Conservation (phyloP, 2,888 invertebrate species). For the Sarcophaga subvicina region DNA sequence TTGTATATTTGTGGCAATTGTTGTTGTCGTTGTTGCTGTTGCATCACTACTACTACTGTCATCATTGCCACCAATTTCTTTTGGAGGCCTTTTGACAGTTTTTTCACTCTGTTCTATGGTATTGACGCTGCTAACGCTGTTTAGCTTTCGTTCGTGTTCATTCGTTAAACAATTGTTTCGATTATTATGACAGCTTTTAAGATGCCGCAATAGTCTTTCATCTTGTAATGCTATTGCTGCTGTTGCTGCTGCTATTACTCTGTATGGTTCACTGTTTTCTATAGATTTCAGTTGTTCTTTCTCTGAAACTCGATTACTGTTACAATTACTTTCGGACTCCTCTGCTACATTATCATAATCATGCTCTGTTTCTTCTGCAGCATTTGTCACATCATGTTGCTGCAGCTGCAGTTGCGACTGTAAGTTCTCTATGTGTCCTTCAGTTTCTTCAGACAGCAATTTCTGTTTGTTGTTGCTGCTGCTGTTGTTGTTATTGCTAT, state of each 20-base stretch:
- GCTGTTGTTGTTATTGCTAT: neutral
- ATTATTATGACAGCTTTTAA: conserved; percentile 73
- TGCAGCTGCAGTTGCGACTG: neutral
- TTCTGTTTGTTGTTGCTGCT: neutral
- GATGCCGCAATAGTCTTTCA: conserved; percentile 68
- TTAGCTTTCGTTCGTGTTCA: conserved; percentile 68
- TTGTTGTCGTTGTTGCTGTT: conserved; percentile 40
- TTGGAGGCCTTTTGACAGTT: conserved; percentile 59
- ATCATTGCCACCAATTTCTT: conserved; percentile 64
- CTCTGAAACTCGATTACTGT: conserved; percentile 73
- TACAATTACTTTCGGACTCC: conserved; percentile 70
- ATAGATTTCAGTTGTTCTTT: conserved; percentile 58
- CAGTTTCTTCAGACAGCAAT: conserved; percentile 26
- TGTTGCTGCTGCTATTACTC: conserved; percentile 3
- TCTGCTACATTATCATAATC: conserved; percentile 61
- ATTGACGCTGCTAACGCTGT: conserved; percentile 67
- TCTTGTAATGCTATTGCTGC: conserved; percentile 15
- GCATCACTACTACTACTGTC: conserved; percentile 22
- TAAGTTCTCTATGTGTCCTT: conserved; percentile 58
- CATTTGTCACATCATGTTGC: conserved; percentile 25
- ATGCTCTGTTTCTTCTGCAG: conserved; percentile 15
- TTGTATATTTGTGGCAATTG: conserved; percentile 26
- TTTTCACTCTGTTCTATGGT: conserved; percentile 53
- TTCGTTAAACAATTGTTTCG: conserved; percentile 68
- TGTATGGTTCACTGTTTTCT: conserved; percentile 63